Conservation (phyloP, 2,888 invertebrate genomes). For the Acrocera orbiculus region DNA sequence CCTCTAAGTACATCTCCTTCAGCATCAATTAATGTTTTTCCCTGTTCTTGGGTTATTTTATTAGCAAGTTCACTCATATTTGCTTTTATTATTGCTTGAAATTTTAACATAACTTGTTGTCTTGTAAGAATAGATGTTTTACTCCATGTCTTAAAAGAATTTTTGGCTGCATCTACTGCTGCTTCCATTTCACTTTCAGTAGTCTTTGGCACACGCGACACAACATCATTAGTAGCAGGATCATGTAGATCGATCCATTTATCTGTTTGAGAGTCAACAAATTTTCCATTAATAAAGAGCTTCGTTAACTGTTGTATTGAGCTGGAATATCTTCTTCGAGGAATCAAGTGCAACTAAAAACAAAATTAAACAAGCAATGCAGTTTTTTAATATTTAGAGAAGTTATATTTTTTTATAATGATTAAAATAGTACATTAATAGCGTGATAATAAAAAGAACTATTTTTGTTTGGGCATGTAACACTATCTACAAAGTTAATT, state of each 20-base stretch:
- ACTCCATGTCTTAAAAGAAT: conserved; percentile 68
- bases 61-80: conserved; percentile 81
- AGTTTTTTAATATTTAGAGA: too few relatives aligned
- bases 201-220: conserved; percentile 73
- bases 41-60: conserved; percentile 89
- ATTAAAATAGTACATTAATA: too few relatives aligned
- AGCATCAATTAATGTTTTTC: conserved; percentile 91
- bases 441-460: too few relatives aligned
- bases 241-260: conserved; percentile 93
- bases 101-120: conserved; percentile 82
- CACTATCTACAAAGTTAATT: too few relatives aligned
- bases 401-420: too few relatives aligned
- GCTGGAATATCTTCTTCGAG: conserved; percentile 35
- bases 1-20: conserved; percentile 97
- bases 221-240: conserved; percentile 79
- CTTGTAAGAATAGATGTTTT: conserved; percentile 79
- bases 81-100: conserved; percentile 67
- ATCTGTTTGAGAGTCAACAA: conserved; percentile 76
- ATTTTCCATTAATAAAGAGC: conserved; percentile 88
- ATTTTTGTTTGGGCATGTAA: too few relatives aligned
- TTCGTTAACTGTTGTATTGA: conserved; percentile 60
- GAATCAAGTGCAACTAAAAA: conserved; percentile 1
- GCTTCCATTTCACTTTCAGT: conserved; percentile 76
- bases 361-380: too few relatives aligned
- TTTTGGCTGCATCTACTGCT: conserved; percentile 73